Percentiles rank a stretch among this genome's conserved stretches.
These are phyloP conservation scores for Ellobium chinense DNA, from an alignment of 2,888 invertebrate species.

Conservation along the genomic window DNA sequence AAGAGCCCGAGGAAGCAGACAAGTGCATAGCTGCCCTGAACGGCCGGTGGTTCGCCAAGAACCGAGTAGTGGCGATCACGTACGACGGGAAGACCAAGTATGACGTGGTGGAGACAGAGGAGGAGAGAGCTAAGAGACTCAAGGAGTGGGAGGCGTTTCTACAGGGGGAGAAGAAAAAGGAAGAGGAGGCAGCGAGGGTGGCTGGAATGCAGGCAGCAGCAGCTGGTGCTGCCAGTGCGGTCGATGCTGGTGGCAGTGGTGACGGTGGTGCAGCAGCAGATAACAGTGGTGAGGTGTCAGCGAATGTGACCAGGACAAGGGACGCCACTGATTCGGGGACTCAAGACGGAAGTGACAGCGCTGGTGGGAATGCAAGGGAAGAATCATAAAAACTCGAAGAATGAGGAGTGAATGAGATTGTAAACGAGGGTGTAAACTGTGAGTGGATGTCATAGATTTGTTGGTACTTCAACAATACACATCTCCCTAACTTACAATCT, in stretches of 20 bases:
- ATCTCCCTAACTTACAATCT: too few relatives aligned
- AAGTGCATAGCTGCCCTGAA: slow-evolving; percentile 91
- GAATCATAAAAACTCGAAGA: too few relatives aligned
- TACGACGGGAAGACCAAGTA: slow-evolving; percentile 98
- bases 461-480: too few relatives aligned
- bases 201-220: background rate
- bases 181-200: background rate
- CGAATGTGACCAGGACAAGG: background rate
- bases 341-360: too few relatives aligned
- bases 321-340: too few relatives aligned
- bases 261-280: background rate
- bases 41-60: slow-evolving; percentile 93
- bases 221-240: background rate
- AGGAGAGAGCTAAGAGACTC: slow-evolving; percentile 89
- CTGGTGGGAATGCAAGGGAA: too few relatives aligned
- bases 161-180: slow-evolving; percentile 50
- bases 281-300: background rate
- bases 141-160: slow-evolving; percentile 87
- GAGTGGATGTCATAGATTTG: too few relatives aligned
- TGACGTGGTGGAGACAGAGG: slow-evolving; percentile 93
- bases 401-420: too few relatives aligned
- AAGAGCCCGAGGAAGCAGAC: slow-evolving; percentile 94
- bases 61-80: slow-evolving; percentile 90
- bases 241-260: background rate
- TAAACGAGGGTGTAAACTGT: too few relatives aligned